phyloP scores from a whole-genome alignment of 2,113 vertebrate species.

The Crotophaga sulcirostris region DNA sequence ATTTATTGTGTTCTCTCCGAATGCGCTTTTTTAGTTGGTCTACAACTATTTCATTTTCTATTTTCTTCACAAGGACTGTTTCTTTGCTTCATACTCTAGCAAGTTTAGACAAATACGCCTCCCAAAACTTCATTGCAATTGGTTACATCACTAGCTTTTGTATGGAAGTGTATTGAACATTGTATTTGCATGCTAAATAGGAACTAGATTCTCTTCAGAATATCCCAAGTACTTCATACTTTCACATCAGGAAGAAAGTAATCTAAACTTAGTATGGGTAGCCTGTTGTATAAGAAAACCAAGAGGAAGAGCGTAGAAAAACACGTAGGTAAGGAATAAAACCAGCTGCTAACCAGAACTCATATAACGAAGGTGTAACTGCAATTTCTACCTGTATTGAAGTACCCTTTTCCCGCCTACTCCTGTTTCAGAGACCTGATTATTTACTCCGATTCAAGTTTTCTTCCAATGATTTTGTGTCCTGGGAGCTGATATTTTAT shows the following conservation, averaged over 20 bases:
- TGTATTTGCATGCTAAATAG: background rate
- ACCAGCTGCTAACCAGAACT: background rate
- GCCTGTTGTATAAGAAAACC: background rate
- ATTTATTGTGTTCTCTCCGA: background rate
- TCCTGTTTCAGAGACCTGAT: background rate
- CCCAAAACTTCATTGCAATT: background rate
- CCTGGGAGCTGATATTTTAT: background rate
- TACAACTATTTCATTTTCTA: background rate
- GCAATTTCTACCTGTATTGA: background rate
- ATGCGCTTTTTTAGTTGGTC: background rate
- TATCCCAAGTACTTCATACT: background rate
- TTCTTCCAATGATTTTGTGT: background rate
- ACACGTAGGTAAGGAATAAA: background rate
- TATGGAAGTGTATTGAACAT: background rate
- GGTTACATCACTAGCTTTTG: background rate
- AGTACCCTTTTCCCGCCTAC: background rate
- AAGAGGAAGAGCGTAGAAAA: background rate
- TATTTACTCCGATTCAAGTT: background rate
- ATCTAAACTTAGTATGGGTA: background rate
- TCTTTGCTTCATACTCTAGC: background rate
- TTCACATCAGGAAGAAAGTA: constrained; percentile 18
- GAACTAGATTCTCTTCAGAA: background rate
- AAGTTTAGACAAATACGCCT: background rate
- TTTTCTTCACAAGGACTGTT: background rate
- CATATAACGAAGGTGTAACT: background rate